phyloP scores from a whole-genome alignment of 2,888 invertebrate genomes.

The Dromius quadrimaculatus region DNA sequence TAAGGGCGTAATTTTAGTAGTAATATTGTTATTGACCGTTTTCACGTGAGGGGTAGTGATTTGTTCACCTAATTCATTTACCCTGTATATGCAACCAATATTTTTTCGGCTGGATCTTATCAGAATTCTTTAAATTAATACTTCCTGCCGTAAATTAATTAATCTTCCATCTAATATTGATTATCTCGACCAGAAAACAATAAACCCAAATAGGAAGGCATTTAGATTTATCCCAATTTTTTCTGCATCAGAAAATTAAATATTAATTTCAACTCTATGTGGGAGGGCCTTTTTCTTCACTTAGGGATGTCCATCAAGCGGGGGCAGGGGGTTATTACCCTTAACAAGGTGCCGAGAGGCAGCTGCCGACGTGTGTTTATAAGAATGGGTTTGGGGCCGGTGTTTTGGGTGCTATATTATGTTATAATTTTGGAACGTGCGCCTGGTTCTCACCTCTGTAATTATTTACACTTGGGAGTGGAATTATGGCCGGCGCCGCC shows the following conservation, averaged over 20 bases:
- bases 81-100: no score
- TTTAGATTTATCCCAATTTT: constrained; percentile 35
- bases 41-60: no score
- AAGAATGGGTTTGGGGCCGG: no score
- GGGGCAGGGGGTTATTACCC: not conserved
- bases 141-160: constrained; percentile 41
- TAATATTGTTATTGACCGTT: no score
- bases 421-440: constrained; percentile 38
- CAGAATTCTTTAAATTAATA: constrained; percentile 17
- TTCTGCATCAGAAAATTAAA: constrained; percentile 44
- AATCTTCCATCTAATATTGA: constrained; percentile 44
- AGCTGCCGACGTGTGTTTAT: constrained; percentile 26
- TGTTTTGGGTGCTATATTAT: constrained; percentile 40
- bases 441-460: constrained; percentile 26
- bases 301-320: not conserved
- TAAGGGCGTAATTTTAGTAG: no score
- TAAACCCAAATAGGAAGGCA: constrained; percentile 28
- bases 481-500: constrained; percentile 14
- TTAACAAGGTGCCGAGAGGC: constrained; percentile 20
- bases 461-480: constrained; percentile 34
- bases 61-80: no score
- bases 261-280: constrained; percentile 50
- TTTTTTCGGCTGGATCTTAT: not conserved
- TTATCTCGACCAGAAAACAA: constrained; percentile 39
- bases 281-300: constrained; percentile 33